These are phyloP conservation scores for Enteromius trimaculatus DNA, from an alignment of 2,797 vertebrate genomes.

Conservation along the genomic window DNA sequence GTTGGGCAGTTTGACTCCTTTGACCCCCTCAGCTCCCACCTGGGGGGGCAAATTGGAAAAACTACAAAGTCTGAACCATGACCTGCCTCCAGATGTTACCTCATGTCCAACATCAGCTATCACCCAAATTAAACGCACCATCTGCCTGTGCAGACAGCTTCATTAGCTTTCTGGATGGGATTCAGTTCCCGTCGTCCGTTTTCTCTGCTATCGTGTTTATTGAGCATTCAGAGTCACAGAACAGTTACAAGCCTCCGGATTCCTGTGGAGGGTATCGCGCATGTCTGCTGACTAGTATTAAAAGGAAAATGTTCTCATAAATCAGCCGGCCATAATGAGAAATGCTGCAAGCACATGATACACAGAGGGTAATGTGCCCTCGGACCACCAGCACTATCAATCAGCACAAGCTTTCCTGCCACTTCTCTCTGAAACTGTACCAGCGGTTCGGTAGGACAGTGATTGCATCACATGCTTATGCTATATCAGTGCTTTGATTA, in stretches of 20 bases:
- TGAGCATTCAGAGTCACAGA: neutral
- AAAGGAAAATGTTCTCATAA: neutral
- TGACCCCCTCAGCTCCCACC: constrained; percentile 2
- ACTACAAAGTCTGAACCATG: constrained; percentile 2
- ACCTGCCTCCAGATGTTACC: constrained; percentile 30
- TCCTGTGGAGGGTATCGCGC: neutral
- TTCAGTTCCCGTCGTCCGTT: constrained; percentile 1
- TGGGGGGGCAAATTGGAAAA: constrained; percentile 4
- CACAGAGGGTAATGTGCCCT: neutral
- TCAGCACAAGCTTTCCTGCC: neutral
- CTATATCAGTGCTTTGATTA: neutral
- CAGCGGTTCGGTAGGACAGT: neutral
- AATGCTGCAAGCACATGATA: neutral
- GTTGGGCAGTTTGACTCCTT: neutral
- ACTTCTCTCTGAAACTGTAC: neutral
- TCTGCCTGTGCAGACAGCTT: constrained; percentile 32
- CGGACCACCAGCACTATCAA: neutral
- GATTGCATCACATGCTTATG: neutral
- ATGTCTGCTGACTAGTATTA: constrained; percentile 4
- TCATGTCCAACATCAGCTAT: constrained; percentile 31
- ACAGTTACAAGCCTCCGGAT: neutral
- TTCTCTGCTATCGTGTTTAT: neutral
- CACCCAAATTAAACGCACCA: constrained; percentile 24
- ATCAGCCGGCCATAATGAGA: neutral
- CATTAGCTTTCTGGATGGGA: constrained; percentile 33